Conservation (phyloP, 2,888 invertebrate species). For the Frankliniella fusca region DNA sequence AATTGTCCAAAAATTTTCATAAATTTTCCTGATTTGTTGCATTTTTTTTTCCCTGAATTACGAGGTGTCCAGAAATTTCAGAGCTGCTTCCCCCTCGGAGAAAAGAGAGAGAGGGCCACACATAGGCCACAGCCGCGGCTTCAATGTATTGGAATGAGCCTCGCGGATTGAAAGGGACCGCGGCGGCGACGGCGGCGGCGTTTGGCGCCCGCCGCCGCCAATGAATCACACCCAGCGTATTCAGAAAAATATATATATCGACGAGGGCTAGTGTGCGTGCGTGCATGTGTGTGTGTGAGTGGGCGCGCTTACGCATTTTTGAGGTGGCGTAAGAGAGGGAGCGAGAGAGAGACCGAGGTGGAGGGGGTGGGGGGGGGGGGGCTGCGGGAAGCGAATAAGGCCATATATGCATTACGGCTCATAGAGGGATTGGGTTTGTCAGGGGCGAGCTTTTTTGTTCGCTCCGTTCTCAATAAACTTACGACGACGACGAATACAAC, state of each 20-base stretch:
- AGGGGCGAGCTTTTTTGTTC: background rate
- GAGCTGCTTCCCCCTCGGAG: no score
- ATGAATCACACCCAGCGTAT: background rate
- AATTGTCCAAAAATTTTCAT: no score
- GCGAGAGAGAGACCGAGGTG: no score
- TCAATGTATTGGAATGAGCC: conserved; percentile 16
- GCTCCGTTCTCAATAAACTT: conserved; percentile 17
- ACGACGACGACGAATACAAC: background rate
- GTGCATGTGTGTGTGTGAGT: background rate
- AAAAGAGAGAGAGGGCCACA: no score
- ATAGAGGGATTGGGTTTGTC: conserved; percentile 18
- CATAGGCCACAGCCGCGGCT: background rate
- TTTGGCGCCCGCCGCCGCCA: background rate
- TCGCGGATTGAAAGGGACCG: background rate
- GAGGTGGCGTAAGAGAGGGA: no score
- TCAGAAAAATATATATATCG: background rate
- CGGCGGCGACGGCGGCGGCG: background rate
- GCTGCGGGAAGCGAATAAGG: background rate
- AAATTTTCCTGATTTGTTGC: no score
- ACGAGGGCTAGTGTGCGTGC: background rate
- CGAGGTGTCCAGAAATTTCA: no score
- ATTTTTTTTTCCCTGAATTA: no score
- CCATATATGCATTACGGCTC: background rate
- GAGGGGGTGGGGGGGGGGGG: background rate
- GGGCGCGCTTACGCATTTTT: background rate